A percentile compares a stretch with the other conserved stretches of the same genome.
phyloP scores from a whole-genome alignment of 2,113 vertebrate genomes.

The Gallinago paraguaiae region DNA sequence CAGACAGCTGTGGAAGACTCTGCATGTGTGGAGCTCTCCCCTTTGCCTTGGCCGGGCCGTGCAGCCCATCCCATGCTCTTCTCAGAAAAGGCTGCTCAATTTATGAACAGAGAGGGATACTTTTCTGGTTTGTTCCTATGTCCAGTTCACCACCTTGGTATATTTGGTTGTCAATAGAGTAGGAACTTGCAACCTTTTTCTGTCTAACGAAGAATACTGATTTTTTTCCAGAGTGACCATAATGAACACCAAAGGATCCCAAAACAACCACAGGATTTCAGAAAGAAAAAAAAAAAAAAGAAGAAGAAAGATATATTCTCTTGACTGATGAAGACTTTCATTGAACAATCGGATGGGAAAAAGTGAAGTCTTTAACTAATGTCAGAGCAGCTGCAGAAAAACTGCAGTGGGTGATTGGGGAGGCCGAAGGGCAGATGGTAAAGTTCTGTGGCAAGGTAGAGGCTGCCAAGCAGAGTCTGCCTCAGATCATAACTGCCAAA shows the following conservation, averaged over 20 bases:
- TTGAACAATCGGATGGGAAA: neutral
- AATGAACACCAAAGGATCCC: neutral
- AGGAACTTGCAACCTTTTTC: neutral
- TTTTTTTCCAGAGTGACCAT: neutral
- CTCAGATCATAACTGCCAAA: neutral
- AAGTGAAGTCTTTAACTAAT: neutral
- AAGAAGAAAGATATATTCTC: neutral
- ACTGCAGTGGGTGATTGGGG: neutral
- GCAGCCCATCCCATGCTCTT: neutral
- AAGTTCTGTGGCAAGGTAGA: neutral
- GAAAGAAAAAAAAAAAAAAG: neutral
- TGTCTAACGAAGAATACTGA: neutral
- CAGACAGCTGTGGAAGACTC: neutral
- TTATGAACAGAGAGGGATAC: neutral
- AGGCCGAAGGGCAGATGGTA: neutral
- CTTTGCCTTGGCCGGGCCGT: neutral
- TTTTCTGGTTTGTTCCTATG: neutral
- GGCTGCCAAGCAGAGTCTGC: neutral
- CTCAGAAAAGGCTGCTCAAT: neutral
- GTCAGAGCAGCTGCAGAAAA: neutral
- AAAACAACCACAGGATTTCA: neutral
- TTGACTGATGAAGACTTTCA: neutral
- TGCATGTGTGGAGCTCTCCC: accelerated
- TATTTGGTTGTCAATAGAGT: neutral
- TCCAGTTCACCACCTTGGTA: neutral